Conservation (phyloP, 2,888 invertebrate genomes). For the Tipula helvola region DNA sequence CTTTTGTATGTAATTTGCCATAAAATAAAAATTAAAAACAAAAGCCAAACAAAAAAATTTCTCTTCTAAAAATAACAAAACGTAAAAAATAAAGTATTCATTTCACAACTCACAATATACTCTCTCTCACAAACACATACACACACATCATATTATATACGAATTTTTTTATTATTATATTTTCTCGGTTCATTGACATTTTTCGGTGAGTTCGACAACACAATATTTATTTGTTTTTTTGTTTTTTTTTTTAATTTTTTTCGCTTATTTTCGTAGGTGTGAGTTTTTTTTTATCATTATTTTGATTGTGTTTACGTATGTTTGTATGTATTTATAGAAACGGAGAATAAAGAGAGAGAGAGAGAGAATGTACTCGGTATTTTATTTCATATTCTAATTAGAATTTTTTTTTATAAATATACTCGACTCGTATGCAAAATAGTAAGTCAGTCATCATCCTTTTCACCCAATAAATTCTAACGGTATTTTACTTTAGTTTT, state of each 20-base stretch:
- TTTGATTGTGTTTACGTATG: not conserved
- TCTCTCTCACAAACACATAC: not conserved
- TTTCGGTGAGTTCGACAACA: slow-evolving; percentile 4
- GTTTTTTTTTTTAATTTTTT: not conserved
- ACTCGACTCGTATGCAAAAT: not conserved
- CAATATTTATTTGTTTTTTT: not conserved
- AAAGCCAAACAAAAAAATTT: not conserved
- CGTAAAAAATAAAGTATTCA: not conserved
- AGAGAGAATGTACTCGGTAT: not conserved
- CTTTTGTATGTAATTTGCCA: not conserved
- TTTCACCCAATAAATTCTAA: not conserved
- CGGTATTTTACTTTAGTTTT: not conserved
- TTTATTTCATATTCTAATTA: not conserved
- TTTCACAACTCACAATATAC: not conserved
- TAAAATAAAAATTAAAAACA: not conserved
- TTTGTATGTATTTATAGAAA: not conserved
- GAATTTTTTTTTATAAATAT: not conserved
- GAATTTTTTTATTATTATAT: not conserved
- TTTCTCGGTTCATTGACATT: not conserved
- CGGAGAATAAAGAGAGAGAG: not conserved
- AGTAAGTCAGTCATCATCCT: not conserved
- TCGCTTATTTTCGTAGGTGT: not conserved
- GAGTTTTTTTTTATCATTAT: not conserved
- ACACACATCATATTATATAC: not conserved
- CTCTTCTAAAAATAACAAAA: not conserved